phyloP scores from a whole-genome alignment of 2,888 invertebrate species.

The Brachypalpus laphriformis region DNA sequence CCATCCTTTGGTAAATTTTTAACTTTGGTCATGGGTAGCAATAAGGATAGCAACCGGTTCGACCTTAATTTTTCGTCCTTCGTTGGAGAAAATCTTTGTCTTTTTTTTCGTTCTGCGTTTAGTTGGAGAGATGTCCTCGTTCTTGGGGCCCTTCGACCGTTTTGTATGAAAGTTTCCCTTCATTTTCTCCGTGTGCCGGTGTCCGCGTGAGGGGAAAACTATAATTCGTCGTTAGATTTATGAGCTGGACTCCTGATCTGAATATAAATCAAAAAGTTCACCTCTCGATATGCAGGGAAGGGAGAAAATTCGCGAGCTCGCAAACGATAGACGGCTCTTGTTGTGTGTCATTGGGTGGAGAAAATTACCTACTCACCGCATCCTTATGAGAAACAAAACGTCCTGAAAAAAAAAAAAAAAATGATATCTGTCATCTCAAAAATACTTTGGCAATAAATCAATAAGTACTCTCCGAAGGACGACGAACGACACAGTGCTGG shows the following conservation, averaged over 20 bases:
- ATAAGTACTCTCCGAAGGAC: conserved; percentile 50
- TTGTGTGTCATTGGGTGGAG: conserved; percentile 50
- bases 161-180: conserved; percentile 44
- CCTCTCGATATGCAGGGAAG: conserved; percentile 59
- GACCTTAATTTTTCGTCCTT: conserved; percentile 73
- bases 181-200: conserved; percentile 4
- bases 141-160: conserved; percentile 35
- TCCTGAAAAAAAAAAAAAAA: conserved; percentile 11
- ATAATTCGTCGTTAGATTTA: conserved; percentile 69
- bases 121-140: conserved; percentile 34
- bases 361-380: conserved; percentile 39
- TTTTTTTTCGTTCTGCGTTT: conserved; percentile 18
- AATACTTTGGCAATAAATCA: conserved; percentile 65
- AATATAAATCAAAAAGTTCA: conserved; percentile 73
- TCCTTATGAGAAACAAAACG: conserved; percentile 38
- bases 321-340: conserved; percentile 4
- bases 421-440: conserved; percentile 64
- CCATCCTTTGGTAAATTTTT: conserved; percentile 42
- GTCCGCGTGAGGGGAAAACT: conserved; percentile 33
- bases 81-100: conserved; percentile 1
- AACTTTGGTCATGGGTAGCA: conserved; percentile 60
- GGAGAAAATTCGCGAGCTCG: conserved; percentile 11
- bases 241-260: conserved; percentile 70
- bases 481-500: conserved; percentile 16
- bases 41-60: conserved; percentile 64